Evolutionary conservation across 2,797 vertebrate genomes (phyloP).

Genomic region (Enteromius trimaculatus): DNA sequence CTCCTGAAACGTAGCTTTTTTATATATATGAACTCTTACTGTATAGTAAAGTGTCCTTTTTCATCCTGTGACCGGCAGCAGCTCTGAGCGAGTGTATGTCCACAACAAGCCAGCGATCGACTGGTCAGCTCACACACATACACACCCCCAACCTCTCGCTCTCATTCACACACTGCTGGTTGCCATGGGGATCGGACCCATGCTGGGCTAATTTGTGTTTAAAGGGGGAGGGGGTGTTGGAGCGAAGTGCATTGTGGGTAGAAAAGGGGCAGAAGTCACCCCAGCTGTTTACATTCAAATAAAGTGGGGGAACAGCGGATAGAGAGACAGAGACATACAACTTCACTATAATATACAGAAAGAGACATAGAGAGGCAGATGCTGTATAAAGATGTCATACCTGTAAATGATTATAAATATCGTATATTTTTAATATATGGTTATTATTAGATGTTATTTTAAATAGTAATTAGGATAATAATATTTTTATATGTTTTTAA

Average conservation of each 20-base stretch:
- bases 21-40: slow-evolving; percentile 38
- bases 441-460: background rate
- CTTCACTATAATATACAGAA: background rate
- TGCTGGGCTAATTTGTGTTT: slow-evolving; percentile 80
- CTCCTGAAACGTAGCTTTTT: background rate
- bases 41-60: slow-evolving; percentile 12
- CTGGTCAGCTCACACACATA: slow-evolving; percentile 50
- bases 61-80: slow-evolving; percentile 44
- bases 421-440: background rate
- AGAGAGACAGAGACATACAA: background rate
- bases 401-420: background rate
- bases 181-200: slow-evolving; percentile 77
- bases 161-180: slow-evolving; percentile 67
- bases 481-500: background rate
- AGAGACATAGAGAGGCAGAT: background rate
- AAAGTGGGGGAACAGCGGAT: background rate
- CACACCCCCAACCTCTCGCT: slow-evolving; percentile 42
- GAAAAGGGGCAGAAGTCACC: slow-evolving; percentile 38
- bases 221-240: slow-evolving; percentile 74
- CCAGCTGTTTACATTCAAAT: slow-evolving; percentile 62
- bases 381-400: background rate
- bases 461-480: background rate
- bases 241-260: slow-evolving; percentile 53
- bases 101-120: slow-evolving; percentile 48
- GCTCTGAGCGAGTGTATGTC: slow-evolving; percentile 28